Evolutionary conservation across 2,888 invertebrate genomes (phyloP).

Genomic region (Brachyopa scutellaris): DNA sequence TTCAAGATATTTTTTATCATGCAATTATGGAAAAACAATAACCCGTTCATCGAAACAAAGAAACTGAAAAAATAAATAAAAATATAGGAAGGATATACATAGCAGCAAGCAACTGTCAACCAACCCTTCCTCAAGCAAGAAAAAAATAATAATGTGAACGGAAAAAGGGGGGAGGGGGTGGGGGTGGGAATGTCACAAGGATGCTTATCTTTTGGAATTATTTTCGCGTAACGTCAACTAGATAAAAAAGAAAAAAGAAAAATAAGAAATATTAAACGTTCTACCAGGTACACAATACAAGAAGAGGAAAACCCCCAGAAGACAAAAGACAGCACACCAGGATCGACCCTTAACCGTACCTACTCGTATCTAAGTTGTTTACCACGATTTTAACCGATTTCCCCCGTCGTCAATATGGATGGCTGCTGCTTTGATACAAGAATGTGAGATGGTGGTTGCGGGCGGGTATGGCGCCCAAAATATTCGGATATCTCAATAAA

Average conservation of each 20-base stretch:
- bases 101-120: conserved; percentile 36
- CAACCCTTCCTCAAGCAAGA: conserved; percentile 23
- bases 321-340: conserved; percentile 19
- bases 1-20: conserved; percentile 31
- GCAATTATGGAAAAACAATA: conserved; percentile 60
- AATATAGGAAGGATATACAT: too few species aligned
- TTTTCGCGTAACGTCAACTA: conserved; percentile 9
- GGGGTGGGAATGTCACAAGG: not conserved
- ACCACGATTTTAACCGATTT: conserved; percentile 45
- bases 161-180: not conserved
- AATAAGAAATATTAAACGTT: not conserved
- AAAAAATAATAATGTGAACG: conserved; percentile 12
- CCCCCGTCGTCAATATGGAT: conserved; percentile 3
- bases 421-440: not conserved
- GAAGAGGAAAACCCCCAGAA: not conserved
- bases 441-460: not conserved
- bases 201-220: conserved; percentile 7
- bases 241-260: not conserved
- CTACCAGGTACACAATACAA: conserved; percentile 12
- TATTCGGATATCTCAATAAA: conserved; percentile 44
- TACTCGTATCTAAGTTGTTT: conserved; percentile 44
- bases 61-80: not conserved
- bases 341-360: not conserved
- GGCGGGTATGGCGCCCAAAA: conserved; percentile 37
- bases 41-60: conserved; percentile 21